Evolutionary conservation across 2,888 invertebrate genomes (phyloP).

Genomic region (Tipula lateralis): DNA sequence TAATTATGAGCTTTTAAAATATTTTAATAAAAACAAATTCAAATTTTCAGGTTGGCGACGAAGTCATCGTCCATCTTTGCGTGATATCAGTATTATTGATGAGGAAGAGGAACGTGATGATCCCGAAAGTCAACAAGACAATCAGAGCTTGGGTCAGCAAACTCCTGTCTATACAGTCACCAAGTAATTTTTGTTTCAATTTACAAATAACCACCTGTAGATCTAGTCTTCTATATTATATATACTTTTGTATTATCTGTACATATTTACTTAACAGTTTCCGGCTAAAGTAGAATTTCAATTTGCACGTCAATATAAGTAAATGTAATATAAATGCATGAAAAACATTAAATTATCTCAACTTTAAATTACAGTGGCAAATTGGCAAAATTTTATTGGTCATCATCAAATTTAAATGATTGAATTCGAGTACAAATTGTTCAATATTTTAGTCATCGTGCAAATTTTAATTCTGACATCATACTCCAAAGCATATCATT

Average conservation of each 20-base stretch:
- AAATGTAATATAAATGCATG: background rate
- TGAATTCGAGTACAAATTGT: background rate
- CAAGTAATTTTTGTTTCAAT: background rate
- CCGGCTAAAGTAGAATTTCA: background rate
- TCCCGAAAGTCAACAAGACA: constrained; percentile 45
- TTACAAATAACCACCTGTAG: background rate
- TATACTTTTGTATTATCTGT: background rate
- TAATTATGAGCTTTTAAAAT: too few relatives aligned
- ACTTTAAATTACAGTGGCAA: background rate
- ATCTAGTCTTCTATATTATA: background rate
- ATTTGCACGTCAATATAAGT: background rate
- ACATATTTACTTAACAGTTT: background rate
- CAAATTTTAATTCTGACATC: background rate
- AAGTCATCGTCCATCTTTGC: constrained; percentile 74
- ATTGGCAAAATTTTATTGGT: background rate
- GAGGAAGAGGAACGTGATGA: constrained; percentile 70
- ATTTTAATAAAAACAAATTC: background rate
- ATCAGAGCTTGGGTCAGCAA: background rate
- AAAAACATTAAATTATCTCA: background rate
- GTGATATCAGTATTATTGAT: constrained; percentile 82
- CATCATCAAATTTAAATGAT: background rate
- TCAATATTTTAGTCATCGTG: background rate
- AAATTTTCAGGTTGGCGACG: constrained; percentile 63
- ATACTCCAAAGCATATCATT: background rate
- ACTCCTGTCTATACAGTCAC: background rate